Evolutionary conservation across 2,797 vertebrate species (phyloP).

Genomic region (Pantherophis vulpinus): DNA sequence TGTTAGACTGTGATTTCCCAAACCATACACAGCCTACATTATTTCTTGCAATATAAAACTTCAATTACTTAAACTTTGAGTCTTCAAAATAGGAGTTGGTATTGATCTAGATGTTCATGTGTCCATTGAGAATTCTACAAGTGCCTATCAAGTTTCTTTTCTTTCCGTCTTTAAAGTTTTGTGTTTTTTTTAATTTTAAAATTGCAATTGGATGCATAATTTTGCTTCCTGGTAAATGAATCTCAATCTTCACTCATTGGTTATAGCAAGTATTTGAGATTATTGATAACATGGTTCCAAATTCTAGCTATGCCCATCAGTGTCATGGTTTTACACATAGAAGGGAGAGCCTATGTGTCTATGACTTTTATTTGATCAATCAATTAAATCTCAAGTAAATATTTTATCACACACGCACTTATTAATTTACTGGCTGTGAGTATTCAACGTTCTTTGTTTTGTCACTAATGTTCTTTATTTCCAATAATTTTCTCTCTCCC

Average conservation of each 20-base stretch:
- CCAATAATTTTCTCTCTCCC: not conserved
- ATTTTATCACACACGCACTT: not conserved
- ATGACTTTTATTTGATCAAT: not conserved
- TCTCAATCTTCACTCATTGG: not conserved
- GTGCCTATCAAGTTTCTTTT: not conserved
- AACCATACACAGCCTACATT: not conserved
- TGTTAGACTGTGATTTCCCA: not conserved
- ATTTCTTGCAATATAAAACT: not conserved
- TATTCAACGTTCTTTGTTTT: not conserved
- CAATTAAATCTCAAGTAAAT: not conserved
- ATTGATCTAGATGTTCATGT: not conserved
- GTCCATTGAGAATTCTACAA: not conserved
- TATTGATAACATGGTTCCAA: not conserved
- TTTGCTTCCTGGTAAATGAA: not conserved
- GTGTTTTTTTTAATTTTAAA: not conserved
- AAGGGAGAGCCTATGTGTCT: not conserved
- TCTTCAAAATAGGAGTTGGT: not conserved
- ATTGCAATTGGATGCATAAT: not conserved
- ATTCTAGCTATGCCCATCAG: not conserved
- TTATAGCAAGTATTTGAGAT: not conserved
- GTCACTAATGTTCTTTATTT: not conserved
- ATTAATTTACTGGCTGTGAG: not conserved
- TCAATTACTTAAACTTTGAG: not conserved
- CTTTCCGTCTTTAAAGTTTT: not conserved
- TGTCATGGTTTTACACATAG: not conserved